phyloP scores from a whole-genome alignment of 2,888 invertebrate species.

The Spilarctia lutea region DNA sequence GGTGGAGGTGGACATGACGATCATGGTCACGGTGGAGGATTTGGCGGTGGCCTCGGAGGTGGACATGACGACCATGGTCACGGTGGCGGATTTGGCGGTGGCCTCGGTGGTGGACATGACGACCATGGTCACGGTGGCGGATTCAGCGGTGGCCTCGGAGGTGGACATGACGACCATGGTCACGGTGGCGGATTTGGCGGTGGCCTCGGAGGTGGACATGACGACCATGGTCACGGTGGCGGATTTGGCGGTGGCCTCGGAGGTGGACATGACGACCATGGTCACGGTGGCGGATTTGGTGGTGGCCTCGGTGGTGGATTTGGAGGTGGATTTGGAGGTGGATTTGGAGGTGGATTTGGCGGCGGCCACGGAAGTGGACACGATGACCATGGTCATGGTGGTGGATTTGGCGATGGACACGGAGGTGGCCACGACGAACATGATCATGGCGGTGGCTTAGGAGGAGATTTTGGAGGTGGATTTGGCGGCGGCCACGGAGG shows the following conservation, averaged over 20 bases:
- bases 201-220: conserved; percentile 38
- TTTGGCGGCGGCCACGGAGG: conserved; percentile 59
- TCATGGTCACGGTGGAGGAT: no score
- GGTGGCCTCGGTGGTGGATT: conserved; percentile 53
- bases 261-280: conserved; percentile 32
- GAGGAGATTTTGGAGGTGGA: conserved; percentile 53
- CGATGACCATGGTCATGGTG: conserved; percentile 50
- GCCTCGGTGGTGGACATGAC: conserved; percentile 21
- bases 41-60: conserved; percentile 19
- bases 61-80: no score
- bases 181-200: no score
- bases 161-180: no score
- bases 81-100: not conserved
- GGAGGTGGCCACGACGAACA: conserved; percentile 48
- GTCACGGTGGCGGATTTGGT: conserved; percentile 44
- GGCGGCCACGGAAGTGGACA: conserved; percentile 49
- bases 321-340: conserved; percentile 48
- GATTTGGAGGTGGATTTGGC: conserved; percentile 47
- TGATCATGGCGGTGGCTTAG: conserved; percentile 51
- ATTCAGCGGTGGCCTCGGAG: conserved; percentile 20
- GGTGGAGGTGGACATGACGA: no score
- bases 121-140: no score
- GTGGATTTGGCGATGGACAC: conserved; percentile 26
- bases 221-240: not conserved
- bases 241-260: conserved; percentile 23